A percentile compares a stretch with the other conserved stretches of the same genome.
Evolutionary conservation across 2,113 vertebrate genomes (phyloP).

Genomic region (Malurus melanocephalus): DNA sequence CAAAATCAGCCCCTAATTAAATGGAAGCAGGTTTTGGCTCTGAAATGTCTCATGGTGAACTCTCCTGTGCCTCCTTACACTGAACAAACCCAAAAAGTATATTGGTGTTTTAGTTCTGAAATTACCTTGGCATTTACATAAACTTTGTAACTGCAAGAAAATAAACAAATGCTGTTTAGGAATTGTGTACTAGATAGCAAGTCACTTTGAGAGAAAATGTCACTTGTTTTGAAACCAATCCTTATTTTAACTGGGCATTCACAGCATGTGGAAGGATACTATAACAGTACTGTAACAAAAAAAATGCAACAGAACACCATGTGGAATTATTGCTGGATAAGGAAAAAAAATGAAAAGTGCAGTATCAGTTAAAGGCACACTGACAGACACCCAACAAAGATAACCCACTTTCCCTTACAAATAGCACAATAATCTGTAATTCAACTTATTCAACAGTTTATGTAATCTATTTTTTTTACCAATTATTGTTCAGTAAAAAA

Average conservation of each 20-base stretch:
- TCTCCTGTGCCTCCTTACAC: neutral
- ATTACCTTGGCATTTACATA: neutral
- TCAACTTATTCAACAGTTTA: neutral
- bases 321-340: neutral
- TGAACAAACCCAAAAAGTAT: neutral
- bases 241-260: neutral
- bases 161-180: neutral
- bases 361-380: neutral
- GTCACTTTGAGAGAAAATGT: neutral
- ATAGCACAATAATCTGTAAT: neutral
- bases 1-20: neutral
- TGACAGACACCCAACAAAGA: neutral
- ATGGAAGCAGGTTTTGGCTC: neutral
- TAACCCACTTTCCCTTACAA: neutral
- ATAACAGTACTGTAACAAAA: neutral
- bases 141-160: neutral
- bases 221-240: neutral
- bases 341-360: neutral
- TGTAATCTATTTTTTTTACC: neutral
- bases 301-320: neutral
- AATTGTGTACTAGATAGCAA: neutral
- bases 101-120: neutral
- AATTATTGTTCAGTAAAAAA: neutral
- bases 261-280: neutral
- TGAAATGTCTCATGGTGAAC: neutral